Percentiles rank a stretch among this genome's conserved stretches.
Evolutionary conservation across 2,797 vertebrate genomes (phyloP).

Genomic region (Knipowitschia caucasica): DNA sequence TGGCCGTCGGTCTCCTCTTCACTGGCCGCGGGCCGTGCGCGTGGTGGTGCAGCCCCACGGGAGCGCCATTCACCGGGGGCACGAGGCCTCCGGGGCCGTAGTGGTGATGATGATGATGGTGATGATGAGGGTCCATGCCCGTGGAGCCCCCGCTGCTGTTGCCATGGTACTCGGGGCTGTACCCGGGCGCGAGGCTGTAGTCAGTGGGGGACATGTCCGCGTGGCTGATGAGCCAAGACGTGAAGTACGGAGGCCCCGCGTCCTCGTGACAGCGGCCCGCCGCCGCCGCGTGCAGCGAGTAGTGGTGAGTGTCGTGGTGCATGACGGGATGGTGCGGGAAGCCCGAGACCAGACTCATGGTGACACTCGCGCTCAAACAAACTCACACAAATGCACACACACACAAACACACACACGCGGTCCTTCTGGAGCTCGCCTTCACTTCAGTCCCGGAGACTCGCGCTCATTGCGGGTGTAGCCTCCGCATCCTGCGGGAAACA

Average conservation of each 20-base stretch:
- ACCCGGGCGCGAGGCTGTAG: slow-evolving; percentile 73
- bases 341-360: slow-evolving; percentile 93
- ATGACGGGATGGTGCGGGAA: slow-evolving; percentile 96
- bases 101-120: slow-evolving; percentile 55
- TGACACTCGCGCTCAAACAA: slow-evolving; percentile 32
- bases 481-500: neutral
- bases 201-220: slow-evolving; percentile 95
- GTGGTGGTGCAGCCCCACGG: slow-evolving; percentile 73
- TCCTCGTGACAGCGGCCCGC: slow-evolving; percentile 92
- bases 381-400: slow-evolving; percentile 1
- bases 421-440: slow-evolving; percentile 14
- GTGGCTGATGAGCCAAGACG: slow-evolving; percentile 96
- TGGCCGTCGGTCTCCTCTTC: slow-evolving; percentile 93
- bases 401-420: slow-evolving; percentile 1
- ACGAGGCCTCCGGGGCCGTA: slow-evolving; percentile 54
- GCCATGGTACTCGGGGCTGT: slow-evolving; percentile 68
- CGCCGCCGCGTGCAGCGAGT: slow-evolving; percentile 85
- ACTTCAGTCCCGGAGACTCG: slow-evolving; percentile 17
- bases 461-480: slow-evolving; percentile 25
- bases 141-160: slow-evolving; percentile 44
- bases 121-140: slow-evolving; percentile 53
- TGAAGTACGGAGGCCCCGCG: slow-evolving; percentile 86
- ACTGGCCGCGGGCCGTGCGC: slow-evolving; percentile 88
- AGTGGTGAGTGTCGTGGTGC: slow-evolving; percentile 86
- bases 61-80: slow-evolving; percentile 49